Conservation (phyloP, 2,888 invertebrate genomes). For the Uropetala carovei region DNA sequence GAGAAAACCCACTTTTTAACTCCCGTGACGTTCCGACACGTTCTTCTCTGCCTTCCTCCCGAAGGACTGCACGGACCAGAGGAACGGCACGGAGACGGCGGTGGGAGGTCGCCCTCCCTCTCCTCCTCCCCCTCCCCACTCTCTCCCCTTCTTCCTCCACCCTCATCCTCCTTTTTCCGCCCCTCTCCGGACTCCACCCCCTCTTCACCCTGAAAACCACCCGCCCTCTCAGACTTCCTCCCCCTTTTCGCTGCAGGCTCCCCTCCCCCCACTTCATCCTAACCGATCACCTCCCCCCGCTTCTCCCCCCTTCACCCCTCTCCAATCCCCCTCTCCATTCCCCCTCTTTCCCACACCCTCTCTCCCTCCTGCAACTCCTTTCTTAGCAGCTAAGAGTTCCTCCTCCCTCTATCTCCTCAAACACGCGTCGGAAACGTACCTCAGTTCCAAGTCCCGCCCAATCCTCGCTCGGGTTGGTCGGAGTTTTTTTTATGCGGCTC, state of each 20-base stretch:
- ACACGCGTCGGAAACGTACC: background rate
- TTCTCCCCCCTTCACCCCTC: background rate
- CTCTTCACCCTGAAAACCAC: background rate
- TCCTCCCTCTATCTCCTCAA: background rate
- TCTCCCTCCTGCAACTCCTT: background rate
- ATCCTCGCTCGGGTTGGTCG: background rate
- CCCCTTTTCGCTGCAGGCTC: too few relatives aligned
- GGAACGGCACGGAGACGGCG: background rate
- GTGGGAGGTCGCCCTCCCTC: background rate
- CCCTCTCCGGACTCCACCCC: background rate
- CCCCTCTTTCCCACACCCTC: background rate
- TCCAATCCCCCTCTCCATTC: background rate
- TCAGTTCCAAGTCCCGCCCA: background rate
- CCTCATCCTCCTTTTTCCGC: background rate
- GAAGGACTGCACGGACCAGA: slow-evolving; percentile 55
- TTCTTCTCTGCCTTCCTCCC: slow-evolving; percentile 46
- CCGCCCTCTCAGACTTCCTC: background rate
- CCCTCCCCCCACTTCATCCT: background rate
- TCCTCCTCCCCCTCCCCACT: background rate
- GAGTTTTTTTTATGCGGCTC: background rate
- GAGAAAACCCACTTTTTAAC: background rate
- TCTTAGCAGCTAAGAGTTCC: background rate
- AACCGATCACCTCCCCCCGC: slow-evolving; percentile 11
- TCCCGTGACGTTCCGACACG: background rate
- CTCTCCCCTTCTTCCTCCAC: background rate